Evolutionary conservation across 2,888 invertebrate genomes (phyloP).

Genomic region (Acheta domesticus): DNA sequence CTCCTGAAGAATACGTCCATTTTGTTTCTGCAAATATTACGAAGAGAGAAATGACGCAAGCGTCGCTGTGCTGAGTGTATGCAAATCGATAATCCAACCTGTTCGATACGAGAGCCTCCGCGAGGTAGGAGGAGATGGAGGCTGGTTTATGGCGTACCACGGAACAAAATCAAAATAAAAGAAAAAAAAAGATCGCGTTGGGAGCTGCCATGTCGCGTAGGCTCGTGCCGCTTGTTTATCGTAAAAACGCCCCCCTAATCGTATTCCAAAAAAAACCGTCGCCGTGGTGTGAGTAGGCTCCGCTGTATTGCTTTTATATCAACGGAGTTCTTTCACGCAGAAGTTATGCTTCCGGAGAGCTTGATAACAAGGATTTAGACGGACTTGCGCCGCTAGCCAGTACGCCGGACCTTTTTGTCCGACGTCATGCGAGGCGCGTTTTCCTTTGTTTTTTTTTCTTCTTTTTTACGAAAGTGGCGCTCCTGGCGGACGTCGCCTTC

Average conservation of each 20-base stretch:
- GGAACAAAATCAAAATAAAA: not conserved
- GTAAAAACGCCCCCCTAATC: not conserved
- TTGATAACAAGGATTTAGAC: not conserved
- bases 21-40: slow-evolving; percentile 18
- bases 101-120: not conserved
- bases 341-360: not conserved
- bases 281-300: not conserved
- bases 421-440: not conserved
- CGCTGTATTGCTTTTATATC: not conserved
- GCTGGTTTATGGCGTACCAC: not conserved
- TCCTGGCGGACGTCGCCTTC: too few species aligned
- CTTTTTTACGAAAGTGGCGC: too few species aligned
- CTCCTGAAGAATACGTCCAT: not conserved
- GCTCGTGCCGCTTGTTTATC: not conserved
- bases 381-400: not conserved
- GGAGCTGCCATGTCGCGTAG: not conserved
- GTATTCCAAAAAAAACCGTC: not conserved
- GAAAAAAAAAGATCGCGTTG: not conserved
- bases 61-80: not conserved
- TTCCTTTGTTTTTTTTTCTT: too few species aligned
- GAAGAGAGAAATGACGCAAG: not conserved
- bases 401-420: not conserved
- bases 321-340: slow-evolving; percentile 2
- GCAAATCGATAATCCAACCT: slow-evolving; percentile 7
- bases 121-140: not conserved